These are phyloP conservation scores for Neoaliturus tenellus DNA, from an alignment of 2,888 invertebrate species.

Conservation along the genomic window DNA sequence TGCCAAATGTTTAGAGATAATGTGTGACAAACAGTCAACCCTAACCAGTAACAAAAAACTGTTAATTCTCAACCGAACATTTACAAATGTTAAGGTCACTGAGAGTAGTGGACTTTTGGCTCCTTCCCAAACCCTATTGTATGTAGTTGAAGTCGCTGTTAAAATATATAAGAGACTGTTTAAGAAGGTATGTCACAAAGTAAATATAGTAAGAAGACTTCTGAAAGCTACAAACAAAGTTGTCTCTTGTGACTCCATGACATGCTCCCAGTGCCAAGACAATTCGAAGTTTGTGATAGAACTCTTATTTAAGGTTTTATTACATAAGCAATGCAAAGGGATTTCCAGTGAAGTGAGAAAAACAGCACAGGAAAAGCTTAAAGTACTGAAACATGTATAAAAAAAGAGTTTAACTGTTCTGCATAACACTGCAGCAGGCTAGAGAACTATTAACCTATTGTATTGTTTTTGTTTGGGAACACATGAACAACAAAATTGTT, in stretches of 20 bases:
- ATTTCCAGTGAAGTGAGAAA: conserved; percentile 17
- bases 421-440: no score
- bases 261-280: conserved; percentile 14
- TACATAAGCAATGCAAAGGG: conserved; percentile 44
- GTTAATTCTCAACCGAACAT: conserved; percentile 12
- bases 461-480: no score
- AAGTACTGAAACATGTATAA: neutral
- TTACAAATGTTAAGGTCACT: conserved; percentile 17
- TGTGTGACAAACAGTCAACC: neutral
- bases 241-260: conserved; percentile 16
- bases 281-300: neutral
- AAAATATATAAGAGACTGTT: conserved; percentile 10
- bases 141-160: neutral
- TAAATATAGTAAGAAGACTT: neutral
- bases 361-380: neutral
- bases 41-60: conserved; percentile 25
- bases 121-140: conserved; percentile 12
- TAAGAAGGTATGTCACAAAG: conserved; percentile 1
- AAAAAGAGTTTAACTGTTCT: no score
- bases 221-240: neutral
- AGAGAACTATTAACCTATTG: no score
- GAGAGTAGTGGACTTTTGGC: conserved; percentile 10
- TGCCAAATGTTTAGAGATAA: conserved; percentile 28
- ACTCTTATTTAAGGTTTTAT: conserved; percentile 22
- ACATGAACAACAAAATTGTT: no score